phyloP scores from a whole-genome alignment of 1,140 invertebrate genomes.

The Nephila pilipes region DNA sequence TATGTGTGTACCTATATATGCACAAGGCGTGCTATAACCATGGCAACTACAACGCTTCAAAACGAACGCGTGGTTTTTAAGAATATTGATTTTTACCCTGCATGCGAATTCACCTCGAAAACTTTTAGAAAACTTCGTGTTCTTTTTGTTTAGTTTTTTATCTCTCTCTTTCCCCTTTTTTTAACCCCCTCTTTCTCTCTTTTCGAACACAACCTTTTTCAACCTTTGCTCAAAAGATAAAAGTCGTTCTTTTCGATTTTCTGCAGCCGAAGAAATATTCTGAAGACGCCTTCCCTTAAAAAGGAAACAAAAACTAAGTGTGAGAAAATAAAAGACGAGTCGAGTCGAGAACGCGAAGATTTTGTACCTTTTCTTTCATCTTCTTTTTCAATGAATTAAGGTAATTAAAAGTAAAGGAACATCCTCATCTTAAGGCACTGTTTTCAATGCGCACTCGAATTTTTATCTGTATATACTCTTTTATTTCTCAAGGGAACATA shows the following conservation, averaged over 20 bases:
- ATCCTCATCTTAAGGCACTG: neutral
- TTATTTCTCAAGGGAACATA: neutral
- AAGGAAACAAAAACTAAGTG: conserved; percentile 49
- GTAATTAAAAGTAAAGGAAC: conserved; percentile 60
- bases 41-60: conserved; percentile 60
- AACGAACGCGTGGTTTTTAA: conserved; percentile 70
- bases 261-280: neutral
- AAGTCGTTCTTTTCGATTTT: conserved; percentile 61
- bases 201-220: neutral
- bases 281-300: neutral
- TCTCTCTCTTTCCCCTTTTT: conserved; percentile 11
- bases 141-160: conserved; percentile 49
- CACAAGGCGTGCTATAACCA: conserved; percentile 40
- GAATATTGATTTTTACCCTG: conserved; percentile 57
- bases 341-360: neutral
- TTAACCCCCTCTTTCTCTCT: neutral
- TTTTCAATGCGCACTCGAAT: neutral
- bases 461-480: neutral
- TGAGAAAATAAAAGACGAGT: conserved; percentile 70
- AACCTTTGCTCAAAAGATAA: neutral
- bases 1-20: neutral
- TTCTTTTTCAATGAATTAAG: neutral
- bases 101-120: conserved; percentile 12
- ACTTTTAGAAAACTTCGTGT: conserved; percentile 57
- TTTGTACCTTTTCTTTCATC: conserved; percentile 27